Percentiles rank a stretch among this genome's conserved stretches.
phyloP scores from a whole-genome alignment of 1,140 invertebrate species.

The Dendrolimus kikuchii region DNA sequence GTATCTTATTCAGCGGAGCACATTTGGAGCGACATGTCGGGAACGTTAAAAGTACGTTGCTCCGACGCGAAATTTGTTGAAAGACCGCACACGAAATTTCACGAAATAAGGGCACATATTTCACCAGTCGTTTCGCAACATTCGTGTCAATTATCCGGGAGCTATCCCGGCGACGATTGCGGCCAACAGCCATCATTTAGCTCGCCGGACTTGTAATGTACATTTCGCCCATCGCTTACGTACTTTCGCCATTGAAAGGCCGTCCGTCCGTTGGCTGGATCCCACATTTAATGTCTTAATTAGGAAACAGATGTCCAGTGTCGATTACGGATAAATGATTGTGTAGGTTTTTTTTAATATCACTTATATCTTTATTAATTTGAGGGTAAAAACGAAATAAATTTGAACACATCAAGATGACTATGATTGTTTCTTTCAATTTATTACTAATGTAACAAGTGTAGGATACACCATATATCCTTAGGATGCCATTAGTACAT shows the following conservation, averaged over 20 bases:
- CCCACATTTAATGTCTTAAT: slow-evolving; percentile 59
- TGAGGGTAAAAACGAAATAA: too few species aligned
- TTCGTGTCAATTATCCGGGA: slow-evolving; percentile 61
- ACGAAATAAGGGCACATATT: slow-evolving; percentile 25
- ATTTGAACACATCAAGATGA: too few species aligned
- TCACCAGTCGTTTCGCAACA: slow-evolving; percentile 39
- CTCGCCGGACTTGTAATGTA: slow-evolving; percentile 42
- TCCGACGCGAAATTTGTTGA: slow-evolving; percentile 13
- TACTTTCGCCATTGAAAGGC: slow-evolving; percentile 53
- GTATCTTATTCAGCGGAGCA: slow-evolving; percentile 13
- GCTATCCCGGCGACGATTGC: slow-evolving; percentile 56
- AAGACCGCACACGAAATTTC: slow-evolving; percentile 21
- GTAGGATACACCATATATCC: too few species aligned
- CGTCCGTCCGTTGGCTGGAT: slow-evolving; percentile 34
- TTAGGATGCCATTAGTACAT: too few species aligned
- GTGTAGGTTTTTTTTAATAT: slow-evolving; percentile 32
- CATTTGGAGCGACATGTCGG: slow-evolving; percentile 7
- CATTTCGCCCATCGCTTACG: slow-evolving; percentile 51
- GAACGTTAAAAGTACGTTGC: slow-evolving; percentile 10
- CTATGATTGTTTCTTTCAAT: too few species aligned
- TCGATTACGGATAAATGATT: slow-evolving; percentile 40
- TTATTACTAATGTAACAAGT: too few species aligned
- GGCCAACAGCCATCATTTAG: slow-evolving; percentile 54
- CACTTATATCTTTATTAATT: too few species aligned
- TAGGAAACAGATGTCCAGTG: slow-evolving; percentile 55